A percentile compares a stretch with the other conserved stretches of the same genome.
Evolutionary conservation across 2,888 invertebrate species (phyloP).

Genomic region (Agonopterix subpropinquella): DNA sequence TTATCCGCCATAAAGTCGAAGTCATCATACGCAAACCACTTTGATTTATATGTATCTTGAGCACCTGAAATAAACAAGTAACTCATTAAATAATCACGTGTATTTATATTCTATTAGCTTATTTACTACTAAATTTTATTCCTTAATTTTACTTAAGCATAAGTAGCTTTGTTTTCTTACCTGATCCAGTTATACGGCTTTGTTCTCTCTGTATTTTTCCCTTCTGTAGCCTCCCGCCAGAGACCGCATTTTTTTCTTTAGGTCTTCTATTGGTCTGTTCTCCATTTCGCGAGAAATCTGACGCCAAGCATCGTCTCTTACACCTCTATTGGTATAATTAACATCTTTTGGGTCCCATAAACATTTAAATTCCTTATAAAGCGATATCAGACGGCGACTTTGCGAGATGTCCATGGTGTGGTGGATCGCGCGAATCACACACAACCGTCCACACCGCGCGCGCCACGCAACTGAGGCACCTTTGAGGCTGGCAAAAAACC

Average conservation of each 20-base stretch:
- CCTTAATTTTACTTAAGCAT: not conserved
- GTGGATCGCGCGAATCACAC: conserved; percentile 9
- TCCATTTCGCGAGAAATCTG: conserved; percentile 13
- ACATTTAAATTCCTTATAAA: conserved; percentile 12
- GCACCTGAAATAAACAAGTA: conserved; percentile 13
- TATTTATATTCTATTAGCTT: not conserved
- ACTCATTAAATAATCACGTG: not conserved
- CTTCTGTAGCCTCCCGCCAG: conserved; percentile 20
- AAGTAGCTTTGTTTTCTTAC: conserved; percentile 8
- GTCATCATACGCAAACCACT: conserved; percentile 11
- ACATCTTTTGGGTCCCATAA: conserved; percentile 22
- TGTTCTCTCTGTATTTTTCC: conserved; percentile 17
- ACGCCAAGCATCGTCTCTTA: conserved; percentile 23
- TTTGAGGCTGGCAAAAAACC: conserved; percentile 17
- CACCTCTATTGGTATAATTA: conserved; percentile 20
- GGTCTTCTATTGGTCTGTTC: conserved; percentile 11
- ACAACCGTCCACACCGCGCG: conserved; percentile 13
- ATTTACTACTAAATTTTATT: not conserved
- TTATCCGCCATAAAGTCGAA: conserved; percentile 21
- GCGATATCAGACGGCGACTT: conserved; percentile 14
- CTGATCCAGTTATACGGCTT: conserved; percentile 17
- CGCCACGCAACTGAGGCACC: conserved; percentile 13
- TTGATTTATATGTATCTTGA: conserved; percentile 11
- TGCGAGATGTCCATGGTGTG: conserved; percentile 5
- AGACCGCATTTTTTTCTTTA: conserved; percentile 21